These are phyloP conservation scores for Ctenoplectra terminalis DNA, from an alignment of 1,140 invertebrate genomes.

Conservation along the genomic window DNA sequence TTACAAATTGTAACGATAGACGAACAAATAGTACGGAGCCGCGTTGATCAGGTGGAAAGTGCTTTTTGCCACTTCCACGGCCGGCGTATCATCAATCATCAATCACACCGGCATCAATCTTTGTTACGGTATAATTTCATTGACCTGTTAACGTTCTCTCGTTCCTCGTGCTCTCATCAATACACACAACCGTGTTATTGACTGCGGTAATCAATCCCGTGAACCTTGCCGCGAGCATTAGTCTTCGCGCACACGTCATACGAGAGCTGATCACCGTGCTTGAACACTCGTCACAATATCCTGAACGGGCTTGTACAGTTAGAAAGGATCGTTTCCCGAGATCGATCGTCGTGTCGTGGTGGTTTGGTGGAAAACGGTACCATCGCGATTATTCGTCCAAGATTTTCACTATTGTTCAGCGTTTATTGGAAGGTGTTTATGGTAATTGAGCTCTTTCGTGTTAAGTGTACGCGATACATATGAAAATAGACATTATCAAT, in stretches of 20 bases:
- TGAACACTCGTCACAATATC: conserved; percentile 30
- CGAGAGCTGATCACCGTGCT: conserved; percentile 54
- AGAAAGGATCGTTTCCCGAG: neutral
- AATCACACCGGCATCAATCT: conserved; percentile 69
- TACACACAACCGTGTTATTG: conserved; percentile 67
- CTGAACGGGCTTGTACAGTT: neutral
- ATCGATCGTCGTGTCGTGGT: neutral
- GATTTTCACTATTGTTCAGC: too few relatives aligned
- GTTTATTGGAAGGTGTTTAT: neutral
- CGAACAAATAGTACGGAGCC: conserved; percentile 57
- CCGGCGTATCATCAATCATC: conserved; percentile 66
- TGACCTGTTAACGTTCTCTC: conserved; percentile 70
- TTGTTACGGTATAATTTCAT: conserved; percentile 72
- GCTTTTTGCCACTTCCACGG: conserved; percentile 55
- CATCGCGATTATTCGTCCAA: neutral
- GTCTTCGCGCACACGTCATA: conserved; percentile 57
- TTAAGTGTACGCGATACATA: too few relatives aligned
- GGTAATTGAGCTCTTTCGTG: neutral
- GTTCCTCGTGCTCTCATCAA: conserved; percentile 58
- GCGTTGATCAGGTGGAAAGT: conserved; percentile 64
- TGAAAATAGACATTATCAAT: too few relatives aligned
- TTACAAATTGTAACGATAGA: conserved; percentile 57
- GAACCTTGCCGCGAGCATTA: conserved; percentile 67
- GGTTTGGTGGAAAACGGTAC: neutral
- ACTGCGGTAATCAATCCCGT: conserved; percentile 68